phyloP scores from a whole-genome alignment of 2,888 invertebrate genomes.

The Cheilosia vernalis region DNA sequence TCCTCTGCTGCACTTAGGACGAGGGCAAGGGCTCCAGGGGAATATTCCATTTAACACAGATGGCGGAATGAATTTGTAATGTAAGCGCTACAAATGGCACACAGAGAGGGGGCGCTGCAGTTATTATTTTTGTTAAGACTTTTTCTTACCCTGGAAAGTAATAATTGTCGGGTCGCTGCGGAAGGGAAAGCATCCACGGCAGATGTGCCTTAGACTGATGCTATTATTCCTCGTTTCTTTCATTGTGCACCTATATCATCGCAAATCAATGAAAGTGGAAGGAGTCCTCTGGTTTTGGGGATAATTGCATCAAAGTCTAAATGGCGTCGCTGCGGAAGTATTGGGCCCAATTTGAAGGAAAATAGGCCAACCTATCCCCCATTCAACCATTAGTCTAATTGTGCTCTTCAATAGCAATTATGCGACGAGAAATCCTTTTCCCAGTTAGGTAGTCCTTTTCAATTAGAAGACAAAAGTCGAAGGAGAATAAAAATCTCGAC shows the following conservation, averaged over 20 bases:
- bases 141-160: conserved; percentile 45
- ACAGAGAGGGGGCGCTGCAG: conserved; percentile 23
- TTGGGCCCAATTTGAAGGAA: conserved; percentile 39
- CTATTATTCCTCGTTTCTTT: conserved; percentile 29
- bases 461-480: conserved; percentile 23
- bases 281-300: conserved; percentile 4
- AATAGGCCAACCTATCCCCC: conserved; percentile 34
- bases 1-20: conserved; percentile 49
- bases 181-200: conserved; percentile 11
- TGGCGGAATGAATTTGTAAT: conserved; percentile 42
- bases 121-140: background rate
- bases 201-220: conserved; percentile 46
- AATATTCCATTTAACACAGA: conserved; percentile 58
- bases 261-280: conserved; percentile 37
- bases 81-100: conserved; percentile 60
- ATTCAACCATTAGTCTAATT: conserved; percentile 62
- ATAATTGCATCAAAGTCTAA: conserved; percentile 43
- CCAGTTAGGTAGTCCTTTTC: conserved; percentile 43
- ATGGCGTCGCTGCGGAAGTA: conserved; percentile 18
- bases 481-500: conserved; percentile 27
- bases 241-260: background rate
- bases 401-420: conserved; percentile 68
- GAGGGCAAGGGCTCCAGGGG: conserved; percentile 40
- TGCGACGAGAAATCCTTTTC: conserved; percentile 54
- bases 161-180: conserved; percentile 3